phyloP scores from a whole-genome alignment of 2,113 vertebrate genomes.

The Gulo gulo region DNA sequence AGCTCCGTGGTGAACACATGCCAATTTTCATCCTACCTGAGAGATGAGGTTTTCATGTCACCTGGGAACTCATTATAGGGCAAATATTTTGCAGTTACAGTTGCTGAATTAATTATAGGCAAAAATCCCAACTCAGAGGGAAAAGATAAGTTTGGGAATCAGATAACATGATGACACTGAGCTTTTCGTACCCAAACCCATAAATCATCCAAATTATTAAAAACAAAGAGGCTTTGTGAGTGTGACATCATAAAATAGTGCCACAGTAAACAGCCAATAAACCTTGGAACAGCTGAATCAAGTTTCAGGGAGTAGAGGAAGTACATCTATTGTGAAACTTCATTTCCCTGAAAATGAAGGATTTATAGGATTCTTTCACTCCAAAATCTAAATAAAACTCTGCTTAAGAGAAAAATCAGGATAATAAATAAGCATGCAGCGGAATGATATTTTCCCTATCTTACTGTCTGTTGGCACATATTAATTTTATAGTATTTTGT shows the following conservation, averaged over 20 bases:
- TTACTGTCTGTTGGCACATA: neutral
- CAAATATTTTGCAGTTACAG: slow-evolving; percentile 70
- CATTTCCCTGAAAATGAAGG: slow-evolving; percentile 50
- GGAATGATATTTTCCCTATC: neutral
- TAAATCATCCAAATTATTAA: slow-evolving; percentile 67
- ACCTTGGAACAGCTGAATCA: neutral
- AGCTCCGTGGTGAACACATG: slow-evolving; percentile 28
- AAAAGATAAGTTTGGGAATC: slow-evolving; percentile 48
- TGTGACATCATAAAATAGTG: slow-evolving; percentile 48
- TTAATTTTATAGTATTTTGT: slow-evolving; percentile 24
- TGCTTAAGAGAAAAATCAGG: slow-evolving; percentile 26
- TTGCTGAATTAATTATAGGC: slow-evolving; percentile 76
- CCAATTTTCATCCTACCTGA: slow-evolving; percentile 62
- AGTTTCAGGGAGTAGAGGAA: neutral
- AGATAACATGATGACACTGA: slow-evolving; percentile 50
- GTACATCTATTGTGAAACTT: neutral
- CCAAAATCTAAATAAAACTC: slow-evolving; percentile 55
- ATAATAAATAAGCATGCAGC: neutral
- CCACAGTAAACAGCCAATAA: slow-evolving; percentile 40
- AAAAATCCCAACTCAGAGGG: slow-evolving; percentile 48
- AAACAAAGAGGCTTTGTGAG: slow-evolving; percentile 43
- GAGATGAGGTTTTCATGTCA: slow-evolving; percentile 61
- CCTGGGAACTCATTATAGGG: slow-evolving; percentile 79
- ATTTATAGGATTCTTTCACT: slow-evolving; percentile 29
- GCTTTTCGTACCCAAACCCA: slow-evolving; percentile 56